Base-by-base conservation (phyloP, 2,113 vertebrate genomes). In the Syrrhaptes paradoxus region DNA sequence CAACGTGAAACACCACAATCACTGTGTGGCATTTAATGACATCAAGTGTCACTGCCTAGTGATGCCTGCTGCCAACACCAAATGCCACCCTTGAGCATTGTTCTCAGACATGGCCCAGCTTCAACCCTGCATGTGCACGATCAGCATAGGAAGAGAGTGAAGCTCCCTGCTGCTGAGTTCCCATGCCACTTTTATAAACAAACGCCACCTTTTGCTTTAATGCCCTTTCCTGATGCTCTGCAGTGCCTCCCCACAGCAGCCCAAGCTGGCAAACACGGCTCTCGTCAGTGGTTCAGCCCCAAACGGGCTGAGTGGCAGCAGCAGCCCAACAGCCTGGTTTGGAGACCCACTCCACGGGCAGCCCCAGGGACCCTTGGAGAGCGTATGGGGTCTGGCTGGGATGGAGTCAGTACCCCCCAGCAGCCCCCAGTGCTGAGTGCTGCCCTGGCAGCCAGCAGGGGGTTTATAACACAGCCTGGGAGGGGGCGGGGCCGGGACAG, bases 91-190 rank as follows among this genome's bases (percentile, higher is more conserved):
- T 34, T 32, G 13, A 86, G 52, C 17, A 0, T 6, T 63, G 16
- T 13, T 94, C 81, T 91, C 55, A 17, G n/a, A 16, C 17, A 51
- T 3, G 13, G 38, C 82, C 58, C 36, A 52, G 8, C 85, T 91
- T 70, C 55, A 51, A n/a, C n/a, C n/a, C n/a, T n/a, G n/a, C n/a
- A n/a, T n/a, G 26, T 0, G 0, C 14, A 3, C 6, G 25, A 54
- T 71, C 58, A 81, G 11, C 28, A 29, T 0, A 48, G 58, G 51
- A 66, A 66, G 31, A 70, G 19, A 17, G 9, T 8, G 6, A 63
- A 77, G 45, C 31, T 58, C 46, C 38, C 62, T 34, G 20, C 12
- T 16, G 65, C 46, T 41, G 57, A 6, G 11, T 55, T 62, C 52
- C 38, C n/a, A 29, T 3, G 0, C 26, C 2, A 1, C 12, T 9